These are phyloP conservation scores for Scolanthus callimorphus DNA, from an alignment of 92 coral and sea anemone species.

Conservation along the genomic window DNA sequence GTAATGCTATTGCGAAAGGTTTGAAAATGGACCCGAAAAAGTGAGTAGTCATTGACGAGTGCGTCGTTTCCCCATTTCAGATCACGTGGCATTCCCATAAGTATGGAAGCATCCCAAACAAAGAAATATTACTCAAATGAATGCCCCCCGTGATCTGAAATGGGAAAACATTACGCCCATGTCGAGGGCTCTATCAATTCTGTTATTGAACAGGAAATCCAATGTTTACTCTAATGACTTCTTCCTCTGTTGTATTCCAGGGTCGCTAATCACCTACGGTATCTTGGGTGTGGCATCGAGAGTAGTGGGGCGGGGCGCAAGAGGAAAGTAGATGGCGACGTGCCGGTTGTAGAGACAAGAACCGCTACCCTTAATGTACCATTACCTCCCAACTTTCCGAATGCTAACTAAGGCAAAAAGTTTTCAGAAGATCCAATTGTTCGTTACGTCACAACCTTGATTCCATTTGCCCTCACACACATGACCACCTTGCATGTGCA, in stretches of 20 bases:
- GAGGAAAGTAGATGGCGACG: constrained; percentile 56
- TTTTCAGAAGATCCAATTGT: background rate
- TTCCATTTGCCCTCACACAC: background rate
- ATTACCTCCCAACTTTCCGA: constrained; percentile 72
- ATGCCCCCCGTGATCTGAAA: background rate
- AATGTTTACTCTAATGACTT: too few species aligned
- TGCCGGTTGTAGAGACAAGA: constrained; percentile 11
- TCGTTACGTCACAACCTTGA: background rate
- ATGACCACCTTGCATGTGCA: background rate
- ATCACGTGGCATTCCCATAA: too few species aligned
- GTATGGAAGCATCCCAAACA: too few species aligned
- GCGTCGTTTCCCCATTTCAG: too few species aligned
- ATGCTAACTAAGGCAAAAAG: constrained; percentile 3
- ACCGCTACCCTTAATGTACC: constrained; percentile 73
- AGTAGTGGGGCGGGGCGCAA: constrained; percentile 57
- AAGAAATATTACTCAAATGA: background rate
- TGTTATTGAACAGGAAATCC: too few species aligned
- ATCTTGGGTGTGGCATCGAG: constrained; percentile 73
- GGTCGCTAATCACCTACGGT: constrained; percentile 51
- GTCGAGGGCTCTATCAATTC: too few species aligned
- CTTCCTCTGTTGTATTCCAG: too few species aligned
- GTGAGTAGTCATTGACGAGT: constrained; percentile 27
- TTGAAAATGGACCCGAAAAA: constrained; percentile 63
- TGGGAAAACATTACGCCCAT: too few species aligned
- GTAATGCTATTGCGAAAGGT: constrained; percentile 55